phyloP scores from a whole-genome alignment of 2,888 invertebrate genomes.

The Punctoribates punctum region DNA sequence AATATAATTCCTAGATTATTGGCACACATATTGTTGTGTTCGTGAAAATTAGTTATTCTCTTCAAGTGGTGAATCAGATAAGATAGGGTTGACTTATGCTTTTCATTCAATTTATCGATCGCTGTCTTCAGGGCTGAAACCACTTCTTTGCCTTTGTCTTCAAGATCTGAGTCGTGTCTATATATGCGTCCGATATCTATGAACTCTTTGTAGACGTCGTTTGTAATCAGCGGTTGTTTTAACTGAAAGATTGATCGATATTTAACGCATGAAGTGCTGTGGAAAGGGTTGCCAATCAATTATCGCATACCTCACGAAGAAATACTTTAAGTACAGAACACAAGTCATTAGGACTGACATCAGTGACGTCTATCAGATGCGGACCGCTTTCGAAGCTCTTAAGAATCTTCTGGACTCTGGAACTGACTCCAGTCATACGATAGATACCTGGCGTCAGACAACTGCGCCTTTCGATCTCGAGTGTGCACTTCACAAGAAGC shows the following conservation, averaged over 20 bases:
- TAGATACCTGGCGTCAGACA: constrained; percentile 42
- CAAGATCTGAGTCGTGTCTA: constrained; percentile 1
- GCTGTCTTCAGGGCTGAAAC: constrained; percentile 3
- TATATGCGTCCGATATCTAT: constrained; percentile 41
- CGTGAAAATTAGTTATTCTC: constrained; percentile 38
- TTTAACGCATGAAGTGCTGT: not conserved
- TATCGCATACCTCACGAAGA: constrained; percentile 41
- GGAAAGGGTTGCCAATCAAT: not conserved
- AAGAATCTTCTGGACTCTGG: constrained; percentile 42
- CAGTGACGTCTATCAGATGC: constrained; percentile 43
- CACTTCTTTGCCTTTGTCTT: not conserved
- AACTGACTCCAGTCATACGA: constrained; percentile 43
- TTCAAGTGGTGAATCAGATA: constrained; percentile 43
- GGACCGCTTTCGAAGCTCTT: constrained; percentile 44
- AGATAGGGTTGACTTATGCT: constrained; percentile 39
- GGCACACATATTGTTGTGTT: constrained; percentile 42
- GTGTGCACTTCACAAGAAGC: constrained; percentile 43
- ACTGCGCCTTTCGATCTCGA: constrained; percentile 43
- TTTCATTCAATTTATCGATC: constrained; percentile 34
- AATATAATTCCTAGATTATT: constrained; percentile 43
- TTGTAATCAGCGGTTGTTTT: constrained; percentile 42
- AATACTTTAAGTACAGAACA: constrained; percentile 44
- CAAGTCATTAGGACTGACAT: constrained; percentile 43
- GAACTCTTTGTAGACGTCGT: constrained; percentile 41
- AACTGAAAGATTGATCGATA: constrained; percentile 33